These are phyloP conservation scores for Orchesella cincta DNA, from an alignment of 1,140 invertebrate genomes.

Conservation along the genomic window DNA sequence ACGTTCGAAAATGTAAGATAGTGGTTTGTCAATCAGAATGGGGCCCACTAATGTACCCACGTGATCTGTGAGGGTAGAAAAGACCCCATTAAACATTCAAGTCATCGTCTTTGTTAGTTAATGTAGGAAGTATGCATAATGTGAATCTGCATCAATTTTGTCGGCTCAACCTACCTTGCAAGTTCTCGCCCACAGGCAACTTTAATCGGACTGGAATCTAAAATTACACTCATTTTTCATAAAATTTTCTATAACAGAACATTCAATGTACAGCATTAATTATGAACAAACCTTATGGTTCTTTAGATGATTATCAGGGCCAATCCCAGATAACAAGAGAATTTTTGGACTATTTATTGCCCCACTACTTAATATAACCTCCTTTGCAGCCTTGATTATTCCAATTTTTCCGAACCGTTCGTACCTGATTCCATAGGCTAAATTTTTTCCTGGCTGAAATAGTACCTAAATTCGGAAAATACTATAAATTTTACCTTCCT, in stretches of 20 bases:
- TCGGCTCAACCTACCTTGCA: too few species aligned
- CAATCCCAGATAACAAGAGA: slow-evolving; percentile 38
- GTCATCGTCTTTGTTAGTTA: neutral
- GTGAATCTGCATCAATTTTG: neutral
- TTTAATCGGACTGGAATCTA: neutral
- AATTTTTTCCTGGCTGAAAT: neutral
- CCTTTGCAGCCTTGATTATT: slow-evolving; percentile 20
- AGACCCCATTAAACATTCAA: slow-evolving; percentile 36
- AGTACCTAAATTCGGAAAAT: neutral
- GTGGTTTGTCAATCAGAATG: slow-evolving; percentile 35
- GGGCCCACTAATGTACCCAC: slow-evolving; percentile 17
- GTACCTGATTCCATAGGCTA: slow-evolving; percentile 10
- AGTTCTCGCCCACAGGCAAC: neutral
- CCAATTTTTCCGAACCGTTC: slow-evolving; percentile 18
- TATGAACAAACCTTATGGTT: slow-evolving; percentile 29
- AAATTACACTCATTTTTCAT: neutral
- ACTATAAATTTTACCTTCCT: neutral
- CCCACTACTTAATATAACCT: slow-evolving; percentile 32
- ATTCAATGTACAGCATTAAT: neutral
- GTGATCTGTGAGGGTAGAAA: slow-evolving; percentile 43
- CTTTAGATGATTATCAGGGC: slow-evolving; percentile 35
- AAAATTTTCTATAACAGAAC: neutral
- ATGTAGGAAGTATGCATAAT: too few species aligned
- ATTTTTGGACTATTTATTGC: slow-evolving; percentile 40
- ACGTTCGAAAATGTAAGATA: slow-evolving; percentile 30